Conservation (phyloP, 2,113 vertebrate species). For the Cephalopterus ornatus region DNA sequence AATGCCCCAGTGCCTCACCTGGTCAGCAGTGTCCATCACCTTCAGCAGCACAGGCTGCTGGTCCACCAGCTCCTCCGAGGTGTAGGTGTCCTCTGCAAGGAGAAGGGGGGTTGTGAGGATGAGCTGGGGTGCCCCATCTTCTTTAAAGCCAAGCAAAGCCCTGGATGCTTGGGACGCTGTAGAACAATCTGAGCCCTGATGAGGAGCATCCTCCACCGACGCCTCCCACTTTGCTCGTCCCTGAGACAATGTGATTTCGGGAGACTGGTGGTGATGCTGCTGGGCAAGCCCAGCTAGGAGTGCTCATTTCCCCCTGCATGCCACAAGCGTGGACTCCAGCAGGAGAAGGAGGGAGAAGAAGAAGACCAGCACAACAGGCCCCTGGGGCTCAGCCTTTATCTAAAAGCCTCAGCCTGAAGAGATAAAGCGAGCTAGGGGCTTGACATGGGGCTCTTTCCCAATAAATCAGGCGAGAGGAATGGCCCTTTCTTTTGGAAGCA, state of each 20-base stretch:
- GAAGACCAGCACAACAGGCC: neutral
- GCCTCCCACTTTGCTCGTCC: neutral
- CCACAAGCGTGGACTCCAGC: fast-evolving
- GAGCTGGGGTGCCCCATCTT: neutral
- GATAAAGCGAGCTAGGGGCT: neutral
- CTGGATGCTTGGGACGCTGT: fast-evolving
- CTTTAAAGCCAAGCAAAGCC: neutral
- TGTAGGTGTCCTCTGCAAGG: constrained; percentile 87
- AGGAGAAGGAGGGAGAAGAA: neutral
- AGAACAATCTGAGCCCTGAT: neutral
- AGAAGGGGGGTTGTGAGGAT: neutral
- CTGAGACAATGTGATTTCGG: neutral
- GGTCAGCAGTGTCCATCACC: constrained; percentile 91
- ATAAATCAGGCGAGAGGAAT: neutral
- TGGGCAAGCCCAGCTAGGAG: neutral
- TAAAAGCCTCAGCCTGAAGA: neutral
- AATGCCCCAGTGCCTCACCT: constrained; percentile 59
- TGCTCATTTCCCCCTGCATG: fast-evolving
- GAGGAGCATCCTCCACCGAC: neutral
- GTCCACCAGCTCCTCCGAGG: constrained; percentile 87
- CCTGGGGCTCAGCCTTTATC: neutral
- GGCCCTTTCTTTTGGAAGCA: neutral
- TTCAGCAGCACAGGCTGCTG: constrained; percentile 85
- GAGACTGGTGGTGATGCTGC: neutral
- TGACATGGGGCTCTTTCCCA: neutral